phyloP scores from a whole-genome alignment of 2,888 invertebrate species.

The Nemapogon koenigi region DNA sequence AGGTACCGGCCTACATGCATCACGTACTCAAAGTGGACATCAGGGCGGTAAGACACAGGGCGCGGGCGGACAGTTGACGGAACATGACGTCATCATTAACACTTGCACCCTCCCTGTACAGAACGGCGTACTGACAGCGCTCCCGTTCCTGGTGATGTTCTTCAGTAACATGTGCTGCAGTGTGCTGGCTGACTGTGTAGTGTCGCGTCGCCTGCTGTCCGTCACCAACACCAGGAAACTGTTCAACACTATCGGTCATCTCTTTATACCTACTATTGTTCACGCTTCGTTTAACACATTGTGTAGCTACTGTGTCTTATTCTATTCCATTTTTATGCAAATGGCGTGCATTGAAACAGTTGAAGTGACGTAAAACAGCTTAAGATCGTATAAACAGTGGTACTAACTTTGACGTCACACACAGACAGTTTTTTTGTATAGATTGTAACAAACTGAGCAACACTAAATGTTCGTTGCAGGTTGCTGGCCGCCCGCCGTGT shows the following conservation, averaged over 20 bases:
- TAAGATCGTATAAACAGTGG: neutral
- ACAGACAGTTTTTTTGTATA: neutral
- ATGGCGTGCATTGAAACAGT: too few relatives aligned
- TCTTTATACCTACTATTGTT: too few relatives aligned
- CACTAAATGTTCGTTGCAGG: conserved; percentile 37
- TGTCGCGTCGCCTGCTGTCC: conserved; percentile 56
- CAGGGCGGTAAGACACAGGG: conserved; percentile 32
- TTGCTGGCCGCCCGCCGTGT: conserved; percentile 58
- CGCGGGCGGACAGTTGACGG: conserved; percentile 58
- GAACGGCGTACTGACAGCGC: conserved; percentile 73
- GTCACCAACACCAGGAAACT: conserved; percentile 65
- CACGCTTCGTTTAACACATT: too few relatives aligned
- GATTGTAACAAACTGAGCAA: too few relatives aligned
- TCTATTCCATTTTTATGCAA: too few relatives aligned
- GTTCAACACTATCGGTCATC: conserved; percentile 63
- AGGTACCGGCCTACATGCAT: conserved; percentile 80
- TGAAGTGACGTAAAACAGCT: neutral
- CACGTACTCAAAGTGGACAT: conserved; percentile 71
- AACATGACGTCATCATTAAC: neutral
- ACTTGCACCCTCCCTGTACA: conserved; percentile 27
- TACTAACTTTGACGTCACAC: neutral
- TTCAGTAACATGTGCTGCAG: conserved; percentile 74
- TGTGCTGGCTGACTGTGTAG: conserved; percentile 67
- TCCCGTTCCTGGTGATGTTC: conserved; percentile 80
- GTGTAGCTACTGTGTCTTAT: too few relatives aligned